A percentile compares a stretch with the other conserved stretches of the same genome.
Conservation (phyloP, 2,797 vertebrate genomes). For the Hippocampus kuda region DNA sequence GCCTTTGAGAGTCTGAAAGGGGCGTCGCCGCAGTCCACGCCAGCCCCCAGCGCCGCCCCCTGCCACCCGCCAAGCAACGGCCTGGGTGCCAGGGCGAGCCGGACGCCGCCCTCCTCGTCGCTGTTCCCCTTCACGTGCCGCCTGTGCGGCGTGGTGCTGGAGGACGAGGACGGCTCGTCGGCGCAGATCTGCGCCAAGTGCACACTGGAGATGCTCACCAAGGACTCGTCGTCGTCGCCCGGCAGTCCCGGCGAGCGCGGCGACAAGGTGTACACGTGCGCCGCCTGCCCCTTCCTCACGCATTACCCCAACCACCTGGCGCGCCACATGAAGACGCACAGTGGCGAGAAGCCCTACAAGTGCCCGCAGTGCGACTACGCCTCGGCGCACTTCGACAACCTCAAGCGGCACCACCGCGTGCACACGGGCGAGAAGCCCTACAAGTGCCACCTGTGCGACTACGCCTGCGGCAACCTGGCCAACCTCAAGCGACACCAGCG, state of each 20-base stretch:
- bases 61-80: conserved; percentile 17
- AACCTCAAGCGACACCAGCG: conserved; percentile 95
- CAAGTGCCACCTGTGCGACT: conserved; percentile 92
- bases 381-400: conserved; percentile 93
- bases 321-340: conserved; percentile 97
- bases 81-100: conserved; percentile 30
- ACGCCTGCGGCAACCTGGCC: conserved; percentile 93
- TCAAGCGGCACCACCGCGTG: conserved; percentile 92
- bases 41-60: conserved; percentile 45
- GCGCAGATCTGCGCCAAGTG: conserved; percentile 85
- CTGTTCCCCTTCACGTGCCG: conserved; percentile 88
- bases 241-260: conserved; percentile 66
- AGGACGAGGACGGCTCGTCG: conserved; percentile 78
- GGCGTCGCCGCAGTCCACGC: conserved; percentile 49
- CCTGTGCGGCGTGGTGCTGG: conserved; percentile 80
- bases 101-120: conserved; percentile 51
- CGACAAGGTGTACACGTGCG: conserved; percentile 85
- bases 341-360: conserved; percentile 90
- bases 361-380: conserved; percentile 91
- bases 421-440: conserved; percentile 96
- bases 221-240: conserved; percentile 59
- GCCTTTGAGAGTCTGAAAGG: conserved; percentile 66
- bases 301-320: conserved; percentile 97
- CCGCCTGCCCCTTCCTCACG: conserved; percentile 87
- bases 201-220: conserved; percentile 77